phyloP scores from a whole-genome alignment of 1,140 invertebrate species.

The Charaxes varanes region DNA sequence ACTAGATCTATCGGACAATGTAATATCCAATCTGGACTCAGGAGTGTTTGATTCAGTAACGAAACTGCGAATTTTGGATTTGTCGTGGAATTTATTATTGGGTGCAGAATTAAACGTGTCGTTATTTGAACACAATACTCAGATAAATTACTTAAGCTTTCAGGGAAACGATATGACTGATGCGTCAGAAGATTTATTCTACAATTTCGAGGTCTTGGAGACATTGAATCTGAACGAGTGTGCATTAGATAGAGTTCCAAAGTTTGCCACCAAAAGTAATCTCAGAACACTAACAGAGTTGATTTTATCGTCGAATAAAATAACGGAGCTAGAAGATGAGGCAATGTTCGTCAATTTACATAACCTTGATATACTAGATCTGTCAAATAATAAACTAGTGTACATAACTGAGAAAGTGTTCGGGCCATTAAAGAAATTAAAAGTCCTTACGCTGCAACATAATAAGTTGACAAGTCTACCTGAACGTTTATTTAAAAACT shows the following conservation, averaged over 20 bases:
- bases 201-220: slow-evolving; percentile 31
- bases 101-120: slow-evolving; percentile 31
- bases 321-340: slow-evolving; percentile 27
- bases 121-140: slow-evolving; percentile 35
- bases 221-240: slow-evolving; percentile 40
- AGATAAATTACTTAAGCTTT: slow-evolving; percentile 37
- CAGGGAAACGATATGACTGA: slow-evolving; percentile 50
- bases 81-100: slow-evolving; percentile 38
- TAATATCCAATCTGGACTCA: slow-evolving; percentile 25
- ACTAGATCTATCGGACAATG: slow-evolving; percentile 44
- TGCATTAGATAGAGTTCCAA: slow-evolving; percentile 34
- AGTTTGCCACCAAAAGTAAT: slow-evolving; percentile 33
- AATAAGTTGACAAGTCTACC: slow-evolving; percentile 40
- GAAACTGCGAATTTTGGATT: slow-evolving; percentile 38
- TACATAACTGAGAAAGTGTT: slow-evolving; percentile 37
- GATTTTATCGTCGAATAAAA: slow-evolving; percentile 37
- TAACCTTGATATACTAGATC: slow-evolving; percentile 34
- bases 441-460: slow-evolving; percentile 33
- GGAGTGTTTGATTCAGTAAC: slow-evolving; percentile 43
- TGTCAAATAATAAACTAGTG: slow-evolving; percentile 38
- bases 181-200: slow-evolving; percentile 30
- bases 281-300: slow-evolving; percentile 39
- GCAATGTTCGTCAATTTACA: slow-evolving; percentile 22
- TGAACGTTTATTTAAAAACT: slow-evolving; percentile 39
- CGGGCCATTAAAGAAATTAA: slow-evolving; percentile 34